Conservation (phyloP, 1,140 invertebrate genomes). For the Tetramorium simillimum region DNA sequence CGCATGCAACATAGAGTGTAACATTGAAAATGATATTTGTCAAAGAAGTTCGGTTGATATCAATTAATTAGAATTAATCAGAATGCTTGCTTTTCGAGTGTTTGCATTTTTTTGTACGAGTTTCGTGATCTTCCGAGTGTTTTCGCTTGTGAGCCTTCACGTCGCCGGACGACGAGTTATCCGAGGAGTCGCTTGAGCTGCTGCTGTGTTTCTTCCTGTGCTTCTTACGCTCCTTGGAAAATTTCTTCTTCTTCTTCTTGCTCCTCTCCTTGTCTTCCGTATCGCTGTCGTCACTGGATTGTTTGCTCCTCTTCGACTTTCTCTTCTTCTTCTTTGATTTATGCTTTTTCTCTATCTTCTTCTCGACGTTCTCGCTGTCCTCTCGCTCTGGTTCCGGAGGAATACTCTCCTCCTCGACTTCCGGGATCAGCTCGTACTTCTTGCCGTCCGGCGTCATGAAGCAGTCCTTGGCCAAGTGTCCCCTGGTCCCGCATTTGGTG, state of each 20-base stretch:
- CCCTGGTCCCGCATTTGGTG: constrained; percentile 81
- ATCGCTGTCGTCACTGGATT: constrained; percentile 52
- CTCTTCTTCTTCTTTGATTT: constrained; percentile 74
- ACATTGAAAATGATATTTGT: not conserved
- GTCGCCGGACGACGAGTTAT: constrained; percentile 64
- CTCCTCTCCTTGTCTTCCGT: constrained; percentile 61
- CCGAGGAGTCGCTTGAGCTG: constrained; percentile 67
- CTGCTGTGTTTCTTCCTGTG: constrained; percentile 69
- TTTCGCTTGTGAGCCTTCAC: constrained; percentile 71
- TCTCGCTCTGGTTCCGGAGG: constrained; percentile 34
- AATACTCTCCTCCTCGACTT: constrained; percentile 72
- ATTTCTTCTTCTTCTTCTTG: constrained; percentile 77
- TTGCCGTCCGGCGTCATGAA: constrained; percentile 82
- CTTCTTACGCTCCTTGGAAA: constrained; percentile 76
- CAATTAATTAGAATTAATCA: constrained; percentile 69
- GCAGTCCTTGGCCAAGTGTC: constrained; percentile 83
- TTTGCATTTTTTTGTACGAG: constrained; percentile 78
- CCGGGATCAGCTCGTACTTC: constrained; percentile 82
- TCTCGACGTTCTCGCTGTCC: constrained; percentile 35
- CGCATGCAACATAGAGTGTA: not conserved
- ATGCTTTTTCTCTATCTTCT: constrained; percentile 65
- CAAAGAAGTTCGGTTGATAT: not conserved
- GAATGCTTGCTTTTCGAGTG: constrained; percentile 75
- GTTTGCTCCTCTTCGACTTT: constrained; percentile 71
- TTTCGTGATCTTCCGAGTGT: constrained; percentile 62